Evolutionary conservation across 2,113 vertebrate species (phyloP), one percentile per base, ranked within the genome.

Genomic region (Nesogale talazaci): DNA sequence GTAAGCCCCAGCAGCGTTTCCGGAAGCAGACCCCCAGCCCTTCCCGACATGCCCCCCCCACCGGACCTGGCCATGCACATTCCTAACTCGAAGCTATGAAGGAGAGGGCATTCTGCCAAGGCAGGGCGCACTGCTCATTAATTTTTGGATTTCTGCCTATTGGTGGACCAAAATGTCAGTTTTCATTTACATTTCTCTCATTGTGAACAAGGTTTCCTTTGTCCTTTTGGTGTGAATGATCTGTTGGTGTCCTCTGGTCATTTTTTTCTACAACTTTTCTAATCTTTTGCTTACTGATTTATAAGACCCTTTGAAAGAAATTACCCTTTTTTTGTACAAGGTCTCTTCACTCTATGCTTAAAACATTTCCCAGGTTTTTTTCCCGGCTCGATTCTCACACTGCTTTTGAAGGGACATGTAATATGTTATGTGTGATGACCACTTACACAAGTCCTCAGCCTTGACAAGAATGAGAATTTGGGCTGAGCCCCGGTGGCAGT

Each of bases 271-370:
- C 7, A 76, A 46, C 79, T 80, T 86, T 17, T 63, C 65, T 81
- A 4, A n/a, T n/a, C n/a, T 69, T 91, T 42, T 46, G 70, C 79
- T 79, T 52, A 93, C 0, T 86, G 93, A 94, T 20, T 82, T 74
- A 6, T 31, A 85, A 90, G 22, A 79, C 36, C 31, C 38, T n/a
- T 88, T 84, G 70, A 67, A 88, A 86, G 7, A 74, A 83, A 86
- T 56, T 34, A 89, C n/a, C 88, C 63, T 46, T 46, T 46, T 46
- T 40, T 91, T 77, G 1, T 79, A 79, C 91, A 93, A 36, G 31
- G 4, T 57, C 86, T 74, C 27, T 5, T 86, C 16, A 42, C 8
- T 61, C 17, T 36, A 57, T 65, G 38, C 63, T 42, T 87, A 87
- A 87, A 83, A 29, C 57, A 46, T 90, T 91, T 31, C 34, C 20